Evolutionary conservation across 92 coral and sea anemone species (phyloP).

Genomic region (Phenganax marumi): DNA sequence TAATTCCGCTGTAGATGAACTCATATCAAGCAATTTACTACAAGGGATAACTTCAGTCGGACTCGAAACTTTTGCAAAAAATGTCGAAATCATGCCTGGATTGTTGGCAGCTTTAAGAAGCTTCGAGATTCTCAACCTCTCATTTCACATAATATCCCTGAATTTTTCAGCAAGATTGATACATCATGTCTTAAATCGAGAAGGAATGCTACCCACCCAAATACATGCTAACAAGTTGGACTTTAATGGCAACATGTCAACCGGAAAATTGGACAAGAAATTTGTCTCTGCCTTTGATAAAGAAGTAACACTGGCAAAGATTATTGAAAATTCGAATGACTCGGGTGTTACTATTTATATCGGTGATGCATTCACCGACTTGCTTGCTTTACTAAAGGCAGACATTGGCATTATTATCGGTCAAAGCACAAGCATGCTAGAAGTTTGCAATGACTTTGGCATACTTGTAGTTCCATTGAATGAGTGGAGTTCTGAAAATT

Average conservation of each 20-base stretch:
- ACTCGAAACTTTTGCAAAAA: slow-evolving; percentile 59
- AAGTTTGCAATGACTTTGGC: slow-evolving; percentile 81
- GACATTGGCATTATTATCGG: slow-evolving; percentile 91
- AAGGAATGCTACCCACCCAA: slow-evolving; percentile 64
- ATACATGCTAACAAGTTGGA: slow-evolving; percentile 74
- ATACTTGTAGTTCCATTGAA: slow-evolving; percentile 63
- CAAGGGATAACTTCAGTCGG: slow-evolving; percentile 72
- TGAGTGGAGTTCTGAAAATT: slow-evolving; percentile 27
- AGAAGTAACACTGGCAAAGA: slow-evolving; percentile 63
- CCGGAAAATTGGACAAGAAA: slow-evolving; percentile 60
- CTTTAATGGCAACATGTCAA: slow-evolving; percentile 62
- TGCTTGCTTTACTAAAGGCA: slow-evolving; percentile 74
- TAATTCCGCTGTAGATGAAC: slow-evolving; percentile 54
- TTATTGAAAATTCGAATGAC: slow-evolving; percentile 36
- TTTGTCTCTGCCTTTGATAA: slow-evolving; percentile 76
- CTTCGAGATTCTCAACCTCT: slow-evolving; percentile 51
- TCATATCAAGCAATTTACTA: slow-evolving; percentile 74
- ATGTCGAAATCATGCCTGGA: slow-evolving; percentile 71
- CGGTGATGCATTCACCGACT: slow-evolving; percentile 85
- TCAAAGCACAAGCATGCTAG: slow-evolving; percentile 60
- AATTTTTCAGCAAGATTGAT: slow-evolving; percentile 90
- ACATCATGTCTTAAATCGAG: slow-evolving; percentile 56
- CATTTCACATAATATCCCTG: slow-evolving; percentile 77
- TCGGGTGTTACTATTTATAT: slow-evolving; percentile 76
- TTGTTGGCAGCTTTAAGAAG: slow-evolving; percentile 68